Base-by-base conservation (phyloP, 2,888 invertebrate genomes). In the Acheta domesticus region DNA sequence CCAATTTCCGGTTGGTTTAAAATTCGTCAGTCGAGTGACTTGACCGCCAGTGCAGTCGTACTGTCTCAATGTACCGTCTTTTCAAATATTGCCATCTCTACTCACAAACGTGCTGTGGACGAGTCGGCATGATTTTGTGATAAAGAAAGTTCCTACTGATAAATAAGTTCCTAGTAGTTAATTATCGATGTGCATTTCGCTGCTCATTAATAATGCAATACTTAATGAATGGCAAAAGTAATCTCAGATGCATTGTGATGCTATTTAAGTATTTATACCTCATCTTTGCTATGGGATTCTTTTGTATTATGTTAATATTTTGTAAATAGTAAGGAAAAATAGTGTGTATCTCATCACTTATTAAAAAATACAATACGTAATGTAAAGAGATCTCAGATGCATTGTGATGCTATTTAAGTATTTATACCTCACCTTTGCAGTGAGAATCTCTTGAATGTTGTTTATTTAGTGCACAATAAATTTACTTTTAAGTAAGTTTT, bases 261-360 rank as follows among this genome's bases (percentile, higher is more conserved):
- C 62, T 62, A 62, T 62, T 62, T 62, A 62, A 62, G 62, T 62
- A 62, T 62, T 62, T 62, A 62, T 62, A 62, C 62, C 62, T 62
- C 62, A 62, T n/a, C 62, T 19, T 62, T 62, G 62, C n/a, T 5
- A 62, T 62, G 62, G 12, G 62, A 62, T 8, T 62, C n/a, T 62
- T 62, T 62, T 62, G 14, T 62, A 62, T 12, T 0, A 62, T 62
- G 36, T 36, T 36, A 36, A 8, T 36, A 5, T 36, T 36, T 36
- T 36, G 8, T 36, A 36, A 36, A 36, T 8, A 36, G 14, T 62
- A 62, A 62, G 62, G 62, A 16, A 5, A 36, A 19, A 1, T 62
- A 19, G 62, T 62, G 3, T 62, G 14, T 1, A 62, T 62, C 4
- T 62, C 62, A 0, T 62, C 16, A 62, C n/a, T 62, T 62, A 11